phyloP scores from a whole-genome alignment of 2,113 vertebrate genomes.

The Hemiscyllium ocellatum region DNA sequence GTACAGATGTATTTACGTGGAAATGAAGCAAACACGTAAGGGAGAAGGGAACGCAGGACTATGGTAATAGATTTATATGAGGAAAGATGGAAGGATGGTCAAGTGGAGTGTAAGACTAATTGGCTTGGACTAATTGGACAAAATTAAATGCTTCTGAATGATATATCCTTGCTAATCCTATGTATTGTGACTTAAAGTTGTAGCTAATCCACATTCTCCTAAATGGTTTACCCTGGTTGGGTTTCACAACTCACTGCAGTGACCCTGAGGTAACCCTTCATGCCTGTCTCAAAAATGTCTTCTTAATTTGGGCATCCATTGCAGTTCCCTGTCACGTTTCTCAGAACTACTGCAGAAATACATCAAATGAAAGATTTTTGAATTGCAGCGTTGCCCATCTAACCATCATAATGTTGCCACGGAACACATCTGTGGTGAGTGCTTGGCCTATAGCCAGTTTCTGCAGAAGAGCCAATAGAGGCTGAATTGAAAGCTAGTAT shows the following conservation, averaged over 20 bases:
- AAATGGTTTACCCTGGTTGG: not conserved
- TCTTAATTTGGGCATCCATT: not conserved
- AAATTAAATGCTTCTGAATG: too few relatives aligned
- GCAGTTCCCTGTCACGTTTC: too few relatives aligned
- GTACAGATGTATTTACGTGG: not conserved
- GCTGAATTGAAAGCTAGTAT: too few relatives aligned
- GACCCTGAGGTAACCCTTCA: not conserved
- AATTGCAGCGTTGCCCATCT: too few relatives aligned
- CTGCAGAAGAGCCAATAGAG: too few relatives aligned
- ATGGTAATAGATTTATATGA: not conserved
- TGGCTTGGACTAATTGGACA: not conserved
- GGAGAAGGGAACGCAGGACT: not conserved
- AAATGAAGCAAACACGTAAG: not conserved
- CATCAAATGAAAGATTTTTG: too few relatives aligned
- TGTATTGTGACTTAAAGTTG: not conserved
- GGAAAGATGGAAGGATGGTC: too few relatives aligned
- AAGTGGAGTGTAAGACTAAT: not conserved
- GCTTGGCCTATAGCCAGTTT: too few relatives aligned
- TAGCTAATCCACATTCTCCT: not conserved
- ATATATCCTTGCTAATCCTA: too few relatives aligned
- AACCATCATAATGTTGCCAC: too few relatives aligned
- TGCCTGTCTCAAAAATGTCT: not conserved
- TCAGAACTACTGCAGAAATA: too few relatives aligned
- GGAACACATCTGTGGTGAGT: too few relatives aligned
- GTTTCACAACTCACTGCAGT: not conserved